Base-by-base conservation (phyloP, 2,888 invertebrate species). In the Sesamia inferens region DNA sequence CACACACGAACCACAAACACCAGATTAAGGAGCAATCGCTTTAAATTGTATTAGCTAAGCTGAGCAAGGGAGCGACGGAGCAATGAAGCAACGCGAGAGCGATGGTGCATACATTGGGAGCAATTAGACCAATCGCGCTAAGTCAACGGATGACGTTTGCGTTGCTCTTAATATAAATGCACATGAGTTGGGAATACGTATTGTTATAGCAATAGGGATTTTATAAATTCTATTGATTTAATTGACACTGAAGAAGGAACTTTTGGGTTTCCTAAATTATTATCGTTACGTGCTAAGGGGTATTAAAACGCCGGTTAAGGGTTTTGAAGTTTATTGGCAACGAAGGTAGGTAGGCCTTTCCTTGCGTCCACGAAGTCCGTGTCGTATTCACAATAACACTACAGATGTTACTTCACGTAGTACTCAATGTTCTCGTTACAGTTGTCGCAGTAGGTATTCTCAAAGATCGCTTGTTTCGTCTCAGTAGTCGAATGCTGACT, bases 91-190 rank as follows among this genome's bases (percentile, higher is more conserved):
- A 24, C 39, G 22, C 39, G 22, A 65, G 63, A 24, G 64, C 55
- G 44, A 48, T 62, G 44, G 62, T 70, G 71, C 78, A 72, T 74
- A 63, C 67, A 57, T 57, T 44, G 57, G 48, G 59, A 67, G 69
- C 68, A 81, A 78, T 76, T 71, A 71, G 72, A 81, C 65, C 79
- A 76, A 85, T 79, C 67, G 68, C 66, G 47, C 71, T 78, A 76
- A 81, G 78, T 85, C 81, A 79, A 76, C 81, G 61, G 47, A 47
- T 67, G 71, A 70, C 78, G 65, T 65, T 71, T 68, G 82, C 68
- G 67, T 64, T 71, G 69, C 73, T 65, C 73, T 74, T 71, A 78
- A 74, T 77, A 83, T 79, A 79, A 79, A 77, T 72, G 74, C 71
- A 74, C 72, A 71, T 75, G n/a, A 24, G 16, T 44, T 10, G 5